Conservation (phyloP, 2,113 vertebrate species). For the Apus apus region DNA sequence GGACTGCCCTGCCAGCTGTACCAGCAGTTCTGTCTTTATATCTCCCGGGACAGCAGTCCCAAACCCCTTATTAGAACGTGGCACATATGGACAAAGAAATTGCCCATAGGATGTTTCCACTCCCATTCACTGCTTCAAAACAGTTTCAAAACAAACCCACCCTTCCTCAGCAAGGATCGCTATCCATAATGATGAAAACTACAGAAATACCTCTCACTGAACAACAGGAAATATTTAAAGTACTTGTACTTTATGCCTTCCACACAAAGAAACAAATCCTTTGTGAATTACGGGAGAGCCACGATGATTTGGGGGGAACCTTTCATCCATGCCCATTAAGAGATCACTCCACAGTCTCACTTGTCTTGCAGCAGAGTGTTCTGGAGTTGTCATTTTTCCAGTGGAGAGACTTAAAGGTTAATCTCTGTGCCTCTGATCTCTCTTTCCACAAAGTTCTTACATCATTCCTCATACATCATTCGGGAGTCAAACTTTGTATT, state of each 20-base stretch:
- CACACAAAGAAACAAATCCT: not conserved
- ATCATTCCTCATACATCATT: slow-evolving; percentile 34
- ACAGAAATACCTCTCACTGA: not conserved
- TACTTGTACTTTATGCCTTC: not conserved
- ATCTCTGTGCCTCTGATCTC: slow-evolving; percentile 47
- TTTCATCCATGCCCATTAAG: not conserved
- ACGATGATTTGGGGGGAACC: not conserved
- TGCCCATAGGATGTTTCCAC: not conserved
- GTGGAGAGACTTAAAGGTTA: not conserved
- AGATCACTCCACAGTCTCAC: not conserved
- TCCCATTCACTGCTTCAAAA: not conserved
- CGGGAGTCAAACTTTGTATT: not conserved
- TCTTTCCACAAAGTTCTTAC: slow-evolving; percentile 18
- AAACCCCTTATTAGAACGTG: not conserved
- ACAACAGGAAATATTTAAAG: not conserved
- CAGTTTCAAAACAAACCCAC: not conserved
- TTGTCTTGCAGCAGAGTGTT: not conserved
- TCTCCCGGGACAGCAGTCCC: not conserved
- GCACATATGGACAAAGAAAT: not conserved
- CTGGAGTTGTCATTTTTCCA: not conserved
- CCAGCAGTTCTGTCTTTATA: not conserved
- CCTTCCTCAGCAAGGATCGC: not conserved
- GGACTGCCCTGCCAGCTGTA: not conserved
- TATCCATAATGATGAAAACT: not conserved
- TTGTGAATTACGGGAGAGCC: not conserved